Conservation (phyloP, 2,797 vertebrate species). For the Sebastes baramenuke region DNA sequence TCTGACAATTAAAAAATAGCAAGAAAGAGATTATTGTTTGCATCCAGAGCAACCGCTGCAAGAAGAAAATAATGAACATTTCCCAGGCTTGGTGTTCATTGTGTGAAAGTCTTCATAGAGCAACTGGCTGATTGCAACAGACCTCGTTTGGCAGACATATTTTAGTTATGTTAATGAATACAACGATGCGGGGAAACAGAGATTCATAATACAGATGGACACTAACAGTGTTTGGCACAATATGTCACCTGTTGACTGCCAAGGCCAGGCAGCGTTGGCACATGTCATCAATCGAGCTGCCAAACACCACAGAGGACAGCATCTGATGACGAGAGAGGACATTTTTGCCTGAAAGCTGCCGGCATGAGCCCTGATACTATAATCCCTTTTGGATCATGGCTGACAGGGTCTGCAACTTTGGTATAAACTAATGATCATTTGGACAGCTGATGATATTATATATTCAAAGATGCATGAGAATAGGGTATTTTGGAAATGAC, state of each 20-base stretch:
- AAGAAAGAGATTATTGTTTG: not conserved
- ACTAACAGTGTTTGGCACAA: conserved; percentile 14
- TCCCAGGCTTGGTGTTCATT: not conserved
- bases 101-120: not conserved
- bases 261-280: conserved; percentile 3
- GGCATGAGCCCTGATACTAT: not conserved
- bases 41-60: not conserved
- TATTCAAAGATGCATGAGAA: not conserved
- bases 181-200: conserved; percentile 12
- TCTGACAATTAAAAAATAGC: not conserved
- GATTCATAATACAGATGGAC: conserved; percentile 7
- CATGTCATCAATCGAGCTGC: not conserved
- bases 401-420: not conserved
- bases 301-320: conserved; percentile 18
- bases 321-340: not conserved
- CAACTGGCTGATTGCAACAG: not conserved
- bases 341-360: not conserved
- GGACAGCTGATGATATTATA: not conserved
- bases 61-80: not conserved
- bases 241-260: conserved; percentile 19
- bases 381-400: not conserved
- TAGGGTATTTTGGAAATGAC: not conserved
- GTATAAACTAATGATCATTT: not conserved
- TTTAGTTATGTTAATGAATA: conserved; percentile 19
- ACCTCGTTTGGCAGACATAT: not conserved